Evolutionary conservation across 2,888 invertebrate genomes (phyloP).

Genomic region (Dryococelus australis): DNA sequence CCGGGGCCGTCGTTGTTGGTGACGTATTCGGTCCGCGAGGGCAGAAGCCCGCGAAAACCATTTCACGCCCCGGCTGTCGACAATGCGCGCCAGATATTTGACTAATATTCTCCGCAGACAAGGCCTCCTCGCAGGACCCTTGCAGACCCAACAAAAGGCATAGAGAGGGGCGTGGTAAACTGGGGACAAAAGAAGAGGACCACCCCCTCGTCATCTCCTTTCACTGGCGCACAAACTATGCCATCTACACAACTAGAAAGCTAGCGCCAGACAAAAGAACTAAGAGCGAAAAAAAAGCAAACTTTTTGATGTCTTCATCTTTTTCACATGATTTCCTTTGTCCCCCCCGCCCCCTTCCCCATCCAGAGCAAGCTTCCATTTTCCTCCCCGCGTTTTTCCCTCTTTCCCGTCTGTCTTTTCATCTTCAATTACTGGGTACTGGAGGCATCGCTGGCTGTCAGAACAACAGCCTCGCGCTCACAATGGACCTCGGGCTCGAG

Average conservation of each 20-base stretch:
- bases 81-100: neutral
- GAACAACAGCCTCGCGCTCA: neutral
- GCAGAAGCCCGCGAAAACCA: neutral
- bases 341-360: neutral
- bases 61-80: neutral
- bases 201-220: neutral
- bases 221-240: neutral
- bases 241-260: constrained; percentile 2
- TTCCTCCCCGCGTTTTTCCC: neutral
- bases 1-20: neutral
- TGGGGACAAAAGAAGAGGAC: neutral
- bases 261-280: neutral
- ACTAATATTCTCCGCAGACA: neutral
- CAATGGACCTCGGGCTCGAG: neutral
- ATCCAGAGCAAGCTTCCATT: neutral
- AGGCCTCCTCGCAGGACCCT: neutral
- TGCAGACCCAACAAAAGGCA: neutral
- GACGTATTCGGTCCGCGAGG: neutral
- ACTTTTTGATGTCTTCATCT: neutral
- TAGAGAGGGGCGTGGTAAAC: neutral
- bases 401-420: neutral
- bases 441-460: neutral
- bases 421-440: constrained; percentile 8
- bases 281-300: neutral
- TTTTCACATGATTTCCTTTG: constrained; percentile 10